phyloP scores from a whole-genome alignment of 2,888 invertebrate species.

The Aphodius sticticus region DNA sequence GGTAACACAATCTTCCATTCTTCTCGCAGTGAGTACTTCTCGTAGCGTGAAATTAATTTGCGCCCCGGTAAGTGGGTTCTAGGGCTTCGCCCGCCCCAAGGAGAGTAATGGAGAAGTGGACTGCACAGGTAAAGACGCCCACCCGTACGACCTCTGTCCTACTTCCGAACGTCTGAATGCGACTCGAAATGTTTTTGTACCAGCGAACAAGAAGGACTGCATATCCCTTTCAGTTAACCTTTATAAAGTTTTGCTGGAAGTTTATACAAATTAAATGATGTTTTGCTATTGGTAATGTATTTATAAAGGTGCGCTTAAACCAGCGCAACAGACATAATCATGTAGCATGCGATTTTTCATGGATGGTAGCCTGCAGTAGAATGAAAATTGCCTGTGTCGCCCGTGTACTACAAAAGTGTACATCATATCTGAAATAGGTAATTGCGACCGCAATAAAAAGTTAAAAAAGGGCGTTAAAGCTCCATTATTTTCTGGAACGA shows the following conservation, averaged over 20 bases:
- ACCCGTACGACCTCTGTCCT: neutral
- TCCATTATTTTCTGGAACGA: no score
- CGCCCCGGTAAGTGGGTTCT: constrained; percentile 17
- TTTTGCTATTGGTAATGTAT: no score
- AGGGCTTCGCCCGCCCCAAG: constrained; percentile 15
- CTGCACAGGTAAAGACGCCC: constrained; percentile 14
- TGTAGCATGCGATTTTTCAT: no score
- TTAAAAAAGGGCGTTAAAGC: no score
- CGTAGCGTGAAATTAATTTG: constrained; percentile 26
- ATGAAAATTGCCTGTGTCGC: no score
- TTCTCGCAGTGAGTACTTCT: constrained; percentile 23
- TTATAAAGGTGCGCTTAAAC: no score
- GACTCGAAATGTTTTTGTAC: neutral
- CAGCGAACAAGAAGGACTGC: neutral
- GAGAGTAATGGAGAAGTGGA: constrained; percentile 20
- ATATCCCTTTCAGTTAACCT: neutral
- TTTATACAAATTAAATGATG: neutral
- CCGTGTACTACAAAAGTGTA: no score
- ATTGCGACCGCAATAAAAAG: no score
- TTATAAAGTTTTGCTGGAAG: neutral
- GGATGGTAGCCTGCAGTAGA: no score
- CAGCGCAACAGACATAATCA: no score
- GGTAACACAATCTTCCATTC: constrained; percentile 24
- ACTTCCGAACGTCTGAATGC: neutral
- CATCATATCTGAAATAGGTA: no score